A percentile compares a stretch with the other conserved stretches of the same genome.
Conservation (phyloP, 2,888 invertebrate genomes). For the Orthosia gothica region DNA sequence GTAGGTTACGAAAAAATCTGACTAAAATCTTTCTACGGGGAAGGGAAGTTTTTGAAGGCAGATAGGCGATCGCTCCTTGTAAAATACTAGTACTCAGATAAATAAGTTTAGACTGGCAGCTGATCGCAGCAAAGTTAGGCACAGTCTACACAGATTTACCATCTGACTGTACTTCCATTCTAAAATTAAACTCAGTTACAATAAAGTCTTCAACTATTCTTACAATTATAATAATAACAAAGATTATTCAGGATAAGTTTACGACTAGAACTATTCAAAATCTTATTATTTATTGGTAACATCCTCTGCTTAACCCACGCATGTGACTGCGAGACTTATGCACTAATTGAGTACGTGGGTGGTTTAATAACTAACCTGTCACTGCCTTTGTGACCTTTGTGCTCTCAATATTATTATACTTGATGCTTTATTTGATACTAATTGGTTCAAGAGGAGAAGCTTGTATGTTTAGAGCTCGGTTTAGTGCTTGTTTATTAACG, state of each 20-base stretch:
- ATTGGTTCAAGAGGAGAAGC: not conserved
- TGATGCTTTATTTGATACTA: constrained; percentile 17
- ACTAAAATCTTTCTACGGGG: too few species aligned
- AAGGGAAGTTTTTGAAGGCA: too few species aligned
- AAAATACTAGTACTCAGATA: too few species aligned
- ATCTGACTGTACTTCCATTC: constrained; percentile 5
- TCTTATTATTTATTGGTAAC: constrained; percentile 40
- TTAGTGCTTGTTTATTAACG: not conserved
- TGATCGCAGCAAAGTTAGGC: too few species aligned
- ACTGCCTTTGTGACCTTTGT: constrained; percentile 36
- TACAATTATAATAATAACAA: constrained; percentile 27
- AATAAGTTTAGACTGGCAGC: too few species aligned
- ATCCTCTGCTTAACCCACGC: constrained; percentile 53
- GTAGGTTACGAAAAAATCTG: too few species aligned
- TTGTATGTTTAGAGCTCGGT: not conserved
- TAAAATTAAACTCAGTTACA: constrained; percentile 25
- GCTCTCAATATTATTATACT: constrained; percentile 24
- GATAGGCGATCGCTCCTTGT: too few species aligned
- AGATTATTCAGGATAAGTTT: constrained; percentile 26
- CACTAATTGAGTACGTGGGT: constrained; percentile 54
- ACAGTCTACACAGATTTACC: too few species aligned
- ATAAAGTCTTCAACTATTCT: constrained; percentile 20
- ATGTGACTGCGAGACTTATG: constrained; percentile 24
- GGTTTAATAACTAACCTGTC: constrained; percentile 42
- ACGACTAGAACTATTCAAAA: constrained; percentile 30